Percentiles rank a stretch among this genome's conserved stretches.
These are phyloP conservation scores for Spodoptera picta DNA, from an alignment of 2,888 invertebrate species.

Conservation along the genomic window DNA sequence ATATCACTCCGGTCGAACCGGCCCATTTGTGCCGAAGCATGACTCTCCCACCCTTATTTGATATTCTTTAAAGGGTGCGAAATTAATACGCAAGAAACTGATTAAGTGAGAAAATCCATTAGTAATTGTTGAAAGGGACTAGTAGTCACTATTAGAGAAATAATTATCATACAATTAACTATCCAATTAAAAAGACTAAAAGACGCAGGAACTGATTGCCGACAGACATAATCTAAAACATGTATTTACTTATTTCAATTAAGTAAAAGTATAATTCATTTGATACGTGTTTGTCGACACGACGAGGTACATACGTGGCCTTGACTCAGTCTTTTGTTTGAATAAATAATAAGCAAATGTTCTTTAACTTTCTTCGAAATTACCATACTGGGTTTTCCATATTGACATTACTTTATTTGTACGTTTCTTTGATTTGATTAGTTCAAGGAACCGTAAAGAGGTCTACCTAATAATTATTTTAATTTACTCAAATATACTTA, in stretches of 20 bases:
- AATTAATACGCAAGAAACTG: no score
- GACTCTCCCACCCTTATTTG: no score
- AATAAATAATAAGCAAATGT: slow-evolving; percentile 54
- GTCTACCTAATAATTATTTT: slow-evolving; percentile 5
- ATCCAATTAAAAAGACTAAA: no score
- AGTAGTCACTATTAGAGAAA: no score
- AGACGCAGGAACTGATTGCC: no score
- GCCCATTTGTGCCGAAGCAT: no score
- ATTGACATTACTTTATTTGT: slow-evolving; percentile 15
- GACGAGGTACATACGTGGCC: slow-evolving; percentile 45
- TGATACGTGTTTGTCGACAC: slow-evolving; percentile 53
- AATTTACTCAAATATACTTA: slow-evolving; percentile 12
- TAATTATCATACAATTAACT: no score
- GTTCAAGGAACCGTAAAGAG: slow-evolving; percentile 7
- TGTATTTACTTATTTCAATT: slow-evolving; percentile 15
- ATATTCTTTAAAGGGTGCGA: no score
- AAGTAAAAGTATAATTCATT: slow-evolving; percentile 64
- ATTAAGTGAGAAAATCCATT: no score
- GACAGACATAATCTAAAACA: no score
- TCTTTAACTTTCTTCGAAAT: slow-evolving; percentile 16
- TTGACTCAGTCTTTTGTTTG: slow-evolving; percentile 49
- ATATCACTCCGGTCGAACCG: no score
- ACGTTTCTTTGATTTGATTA: slow-evolving; percentile 9
- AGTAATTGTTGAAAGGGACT: no score
- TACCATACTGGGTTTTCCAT: slow-evolving; percentile 1